A percentile compares a stretch with the other conserved stretches of the same genome.
Conservation (phyloP, 2,113 vertebrate species). For the Apteryx owenii region DNA sequence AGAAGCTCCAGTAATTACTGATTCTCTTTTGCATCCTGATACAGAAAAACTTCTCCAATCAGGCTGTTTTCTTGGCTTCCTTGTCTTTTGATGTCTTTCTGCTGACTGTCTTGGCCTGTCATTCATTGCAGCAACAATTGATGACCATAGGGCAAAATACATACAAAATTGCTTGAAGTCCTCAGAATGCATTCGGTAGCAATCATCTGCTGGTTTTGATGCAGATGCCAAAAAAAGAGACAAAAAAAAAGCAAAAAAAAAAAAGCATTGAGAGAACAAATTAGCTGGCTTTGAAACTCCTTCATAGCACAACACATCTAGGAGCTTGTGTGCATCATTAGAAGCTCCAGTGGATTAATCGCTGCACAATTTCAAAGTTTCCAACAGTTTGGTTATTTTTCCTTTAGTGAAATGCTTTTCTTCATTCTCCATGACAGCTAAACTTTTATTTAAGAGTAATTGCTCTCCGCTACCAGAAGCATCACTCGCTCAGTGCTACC, state of each 20-base stretch:
- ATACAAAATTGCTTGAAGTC: neutral
- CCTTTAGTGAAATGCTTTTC: neutral
- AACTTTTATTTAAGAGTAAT: neutral
- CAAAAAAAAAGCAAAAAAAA: neutral
- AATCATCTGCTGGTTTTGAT: neutral
- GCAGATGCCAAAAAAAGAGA: neutral
- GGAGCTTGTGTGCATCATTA: neutral
- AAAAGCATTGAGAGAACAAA: neutral
- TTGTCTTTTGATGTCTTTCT: neutral
- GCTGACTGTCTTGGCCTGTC: neutral
- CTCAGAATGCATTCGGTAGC: neutral
- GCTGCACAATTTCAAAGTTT: neutral
- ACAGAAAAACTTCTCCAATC: neutral
- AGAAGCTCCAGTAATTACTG: neutral
- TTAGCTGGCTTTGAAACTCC: neutral
- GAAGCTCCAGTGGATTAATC: neutral
- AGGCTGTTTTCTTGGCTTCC: neutral
- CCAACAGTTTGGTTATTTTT: neutral
- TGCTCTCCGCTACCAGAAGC: accelerated
- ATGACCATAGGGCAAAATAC: neutral
- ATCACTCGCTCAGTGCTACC: neutral
- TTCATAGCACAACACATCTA: neutral
- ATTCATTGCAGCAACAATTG: neutral
- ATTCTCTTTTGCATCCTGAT: neutral
- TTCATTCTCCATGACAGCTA: neutral